Conservation (phyloP, 2,797 vertebrate genomes). For the Triplophysa yarkandensis region DNA sequence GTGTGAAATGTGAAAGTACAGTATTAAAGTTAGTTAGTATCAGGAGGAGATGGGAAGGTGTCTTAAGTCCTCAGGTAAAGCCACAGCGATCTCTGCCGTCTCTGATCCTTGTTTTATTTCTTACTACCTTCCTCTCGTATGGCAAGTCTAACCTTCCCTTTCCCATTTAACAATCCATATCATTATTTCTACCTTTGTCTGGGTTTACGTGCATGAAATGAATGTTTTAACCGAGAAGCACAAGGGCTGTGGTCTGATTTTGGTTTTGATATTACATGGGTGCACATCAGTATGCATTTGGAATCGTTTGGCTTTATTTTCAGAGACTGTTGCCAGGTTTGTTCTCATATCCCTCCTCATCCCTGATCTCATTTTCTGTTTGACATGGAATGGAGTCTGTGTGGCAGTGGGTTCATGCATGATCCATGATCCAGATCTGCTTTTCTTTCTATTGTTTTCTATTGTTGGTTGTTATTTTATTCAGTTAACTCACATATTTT, state of each 20-base stretch:
- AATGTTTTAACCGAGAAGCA: slow-evolving; percentile 66
- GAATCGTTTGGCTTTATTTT: slow-evolving; percentile 63
- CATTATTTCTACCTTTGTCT: slow-evolving; percentile 68
- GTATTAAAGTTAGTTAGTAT: no score
- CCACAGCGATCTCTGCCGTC: slow-evolving; percentile 35
- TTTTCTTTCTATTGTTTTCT: slow-evolving; percentile 63
- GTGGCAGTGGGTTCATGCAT: slow-evolving; percentile 71
- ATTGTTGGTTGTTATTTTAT: slow-evolving; percentile 6
- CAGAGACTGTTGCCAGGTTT: slow-evolving; percentile 73
- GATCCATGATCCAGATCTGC: slow-evolving; percentile 86
- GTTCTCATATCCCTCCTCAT: slow-evolving; percentile 69
- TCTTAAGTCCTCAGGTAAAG: slow-evolving; percentile 53
- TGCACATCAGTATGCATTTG: slow-evolving; percentile 78
- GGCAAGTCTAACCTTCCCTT: background rate
- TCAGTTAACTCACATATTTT: slow-evolving; percentile 80
- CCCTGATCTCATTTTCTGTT: slow-evolving; percentile 74
- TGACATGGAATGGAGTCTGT: slow-evolving; percentile 79
- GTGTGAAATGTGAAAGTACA: no score
- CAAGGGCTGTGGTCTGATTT: slow-evolving; percentile 62
- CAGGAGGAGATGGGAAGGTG: background rate
- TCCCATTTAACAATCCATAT: background rate
- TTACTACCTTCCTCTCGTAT: slow-evolving; percentile 13
- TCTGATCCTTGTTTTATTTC: slow-evolving; percentile 28
- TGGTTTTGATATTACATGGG: slow-evolving; percentile 73
- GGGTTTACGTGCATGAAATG: slow-evolving; percentile 78